These are phyloP conservation scores for Anniella stebbinsi DNA, from an alignment of 2,797 vertebrate species.

Conservation along the genomic window DNA sequence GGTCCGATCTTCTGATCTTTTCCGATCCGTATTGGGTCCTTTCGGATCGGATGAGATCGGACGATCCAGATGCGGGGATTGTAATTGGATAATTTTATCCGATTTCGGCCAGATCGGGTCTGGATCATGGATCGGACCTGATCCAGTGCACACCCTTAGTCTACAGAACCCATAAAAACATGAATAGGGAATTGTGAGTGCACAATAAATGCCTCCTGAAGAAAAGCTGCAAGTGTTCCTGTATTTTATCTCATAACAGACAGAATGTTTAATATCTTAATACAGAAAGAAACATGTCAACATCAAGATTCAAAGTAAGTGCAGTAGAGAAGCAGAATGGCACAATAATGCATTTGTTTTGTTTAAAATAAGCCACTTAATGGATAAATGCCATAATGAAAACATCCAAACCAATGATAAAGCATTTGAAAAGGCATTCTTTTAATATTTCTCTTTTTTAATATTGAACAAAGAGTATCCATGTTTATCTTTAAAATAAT, in stretches of 20 bases:
- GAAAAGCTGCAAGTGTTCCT: not conserved
- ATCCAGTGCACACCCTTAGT: too few species aligned
- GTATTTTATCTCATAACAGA: conserved; percentile 1
- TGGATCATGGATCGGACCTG: too few species aligned
- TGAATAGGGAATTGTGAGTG: too few species aligned
- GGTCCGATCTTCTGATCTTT: too few species aligned
- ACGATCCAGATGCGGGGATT: too few species aligned
- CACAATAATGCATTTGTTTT: not conserved
- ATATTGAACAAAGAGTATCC: not conserved
- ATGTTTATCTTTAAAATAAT: not conserved
- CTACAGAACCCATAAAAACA: too few species aligned
- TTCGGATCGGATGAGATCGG: too few species aligned
- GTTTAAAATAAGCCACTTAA: not conserved
- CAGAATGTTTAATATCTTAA: not conserved
- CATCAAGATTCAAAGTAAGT: not conserved
- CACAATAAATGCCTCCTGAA: too few species aligned
- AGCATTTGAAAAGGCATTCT: not conserved
- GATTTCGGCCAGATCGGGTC: too few species aligned
- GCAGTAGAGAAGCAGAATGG: not conserved
- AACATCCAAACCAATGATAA: not conserved
- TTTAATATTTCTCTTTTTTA: not conserved
- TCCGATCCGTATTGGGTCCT: too few species aligned
- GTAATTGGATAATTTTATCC: too few species aligned
- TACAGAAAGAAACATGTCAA: not conserved
- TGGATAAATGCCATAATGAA: not conserved